phyloP scores from a whole-genome alignment of 1,140 invertebrate species.

The Drosophila tristis region DNA sequence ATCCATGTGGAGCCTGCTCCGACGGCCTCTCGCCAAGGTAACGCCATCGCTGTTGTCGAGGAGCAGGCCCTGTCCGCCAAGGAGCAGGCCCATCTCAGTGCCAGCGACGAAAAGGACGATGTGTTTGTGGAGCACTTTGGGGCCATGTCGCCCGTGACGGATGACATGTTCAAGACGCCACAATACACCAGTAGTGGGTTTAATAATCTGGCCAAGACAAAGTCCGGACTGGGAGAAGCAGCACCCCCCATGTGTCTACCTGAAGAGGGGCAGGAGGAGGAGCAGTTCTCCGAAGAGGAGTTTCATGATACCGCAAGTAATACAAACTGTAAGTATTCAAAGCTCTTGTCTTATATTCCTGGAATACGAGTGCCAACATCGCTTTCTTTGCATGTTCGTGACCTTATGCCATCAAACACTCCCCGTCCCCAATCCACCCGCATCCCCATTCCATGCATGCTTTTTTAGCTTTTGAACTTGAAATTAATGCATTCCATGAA shows the following conservation, averaged over 20 bases:
- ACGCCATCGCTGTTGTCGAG: conserved; percentile 48
- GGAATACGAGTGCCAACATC: background rate
- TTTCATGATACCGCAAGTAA: conserved; percentile 53
- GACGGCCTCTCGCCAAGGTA: conserved; percentile 13
- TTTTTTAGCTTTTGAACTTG: conserved; percentile 61
- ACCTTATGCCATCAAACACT: conserved; percentile 44
- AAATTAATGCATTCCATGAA: conserved; percentile 38
- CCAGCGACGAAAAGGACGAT: conserved; percentile 76
- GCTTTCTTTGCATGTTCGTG: conserved; percentile 52
- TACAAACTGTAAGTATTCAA: conserved; percentile 57
- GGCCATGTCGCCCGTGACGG: conserved; percentile 59
- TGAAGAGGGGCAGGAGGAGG: conserved; percentile 3
- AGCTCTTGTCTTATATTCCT: background rate
- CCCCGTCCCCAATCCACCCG: background rate
- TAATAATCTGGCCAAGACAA: conserved; percentile 34
- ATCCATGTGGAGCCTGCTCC: conserved; percentile 36
- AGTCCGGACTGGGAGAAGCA: background rate
- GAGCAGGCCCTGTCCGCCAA: conserved; percentile 71
- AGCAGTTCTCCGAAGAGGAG: conserved; percentile 41
- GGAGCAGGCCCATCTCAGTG: conserved; percentile 64
- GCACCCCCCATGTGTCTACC: no score
- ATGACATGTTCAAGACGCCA: conserved; percentile 67
- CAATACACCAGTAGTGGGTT: conserved; percentile 50
- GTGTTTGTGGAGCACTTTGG: conserved; percentile 70
- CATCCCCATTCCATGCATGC: conserved; percentile 4